A percentile compares a stretch with the other conserved stretches of the same genome.
Evolutionary conservation across 2,888 invertebrate species (phyloP).

Genomic region (Cremastinae sp.): DNA sequence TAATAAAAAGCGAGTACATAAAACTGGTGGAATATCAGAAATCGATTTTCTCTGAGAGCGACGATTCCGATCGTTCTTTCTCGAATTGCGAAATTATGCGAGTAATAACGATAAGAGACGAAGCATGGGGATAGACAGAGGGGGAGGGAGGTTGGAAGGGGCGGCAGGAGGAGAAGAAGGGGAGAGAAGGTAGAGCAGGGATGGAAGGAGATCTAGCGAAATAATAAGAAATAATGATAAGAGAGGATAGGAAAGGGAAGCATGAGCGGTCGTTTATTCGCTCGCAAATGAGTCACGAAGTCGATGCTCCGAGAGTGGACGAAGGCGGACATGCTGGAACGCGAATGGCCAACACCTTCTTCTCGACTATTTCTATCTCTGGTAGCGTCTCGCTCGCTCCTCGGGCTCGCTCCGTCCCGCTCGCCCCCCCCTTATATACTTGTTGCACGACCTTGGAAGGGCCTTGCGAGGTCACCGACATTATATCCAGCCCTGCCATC

Average conservation of each 20-base stretch:
- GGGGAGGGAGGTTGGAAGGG: neutral
- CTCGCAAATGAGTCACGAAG: constrained; percentile 77
- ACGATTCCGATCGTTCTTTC: too few relatives aligned
- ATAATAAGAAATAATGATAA: too few relatives aligned
- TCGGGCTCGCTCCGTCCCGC: constrained; percentile 18
- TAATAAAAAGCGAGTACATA: too few relatives aligned
- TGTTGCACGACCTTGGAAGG: constrained; percentile 80
- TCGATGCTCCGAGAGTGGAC: constrained; percentile 64
- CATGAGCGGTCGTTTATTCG: constrained; percentile 67
- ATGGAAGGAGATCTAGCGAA: too few relatives aligned
- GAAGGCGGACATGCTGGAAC: constrained; percentile 61
- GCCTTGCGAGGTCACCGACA: constrained; percentile 80
- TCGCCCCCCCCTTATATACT: constrained; percentile 71
- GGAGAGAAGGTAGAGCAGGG: too few relatives aligned
- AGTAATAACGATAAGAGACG: constrained; percentile 35
- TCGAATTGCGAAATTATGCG: too few relatives aligned
- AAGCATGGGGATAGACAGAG: neutral
- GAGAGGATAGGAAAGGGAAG: too few relatives aligned
- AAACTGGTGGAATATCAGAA: too few relatives aligned
- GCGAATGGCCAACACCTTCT: constrained; percentile 63
- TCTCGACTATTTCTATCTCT: constrained; percentile 27
- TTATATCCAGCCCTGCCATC: constrained; percentile 67
- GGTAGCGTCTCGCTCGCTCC: constrained; percentile 28
- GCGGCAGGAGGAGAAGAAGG: neutral
- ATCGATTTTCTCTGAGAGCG: too few relatives aligned